phyloP scores from a whole-genome alignment of 2,888 invertebrate genomes.

The Amblyjoppa proteus region DNA sequence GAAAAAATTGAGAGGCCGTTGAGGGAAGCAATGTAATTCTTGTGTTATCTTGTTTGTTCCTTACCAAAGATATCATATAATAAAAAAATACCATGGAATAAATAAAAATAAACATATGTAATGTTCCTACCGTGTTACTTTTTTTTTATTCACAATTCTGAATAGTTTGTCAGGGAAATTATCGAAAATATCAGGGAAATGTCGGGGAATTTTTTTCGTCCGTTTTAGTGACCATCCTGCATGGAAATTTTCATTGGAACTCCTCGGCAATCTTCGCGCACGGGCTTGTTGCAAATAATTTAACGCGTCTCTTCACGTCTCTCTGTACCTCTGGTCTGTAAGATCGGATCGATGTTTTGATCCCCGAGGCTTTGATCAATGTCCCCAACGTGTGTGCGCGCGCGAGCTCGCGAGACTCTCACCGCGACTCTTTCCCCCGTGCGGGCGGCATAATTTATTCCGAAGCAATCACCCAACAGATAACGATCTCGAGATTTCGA shows the following conservation, averaged over 20 bases:
- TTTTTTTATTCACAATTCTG: too few species aligned
- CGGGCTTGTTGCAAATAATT: not conserved
- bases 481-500: constrained; percentile 43
- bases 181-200: too few species aligned
- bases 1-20: too few species aligned
- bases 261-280: not conserved
- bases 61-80: too few species aligned
- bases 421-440: constrained; percentile 12
- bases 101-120: too few species aligned
- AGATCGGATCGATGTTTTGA: constrained; percentile 3
- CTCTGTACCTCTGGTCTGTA: not conserved
- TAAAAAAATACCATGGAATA: too few species aligned
- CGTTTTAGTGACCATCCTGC: too few species aligned
- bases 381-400: not conserved
- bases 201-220: too few species aligned
- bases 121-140: too few species aligned
- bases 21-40: too few species aligned
- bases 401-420: not conserved
- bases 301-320: not conserved
- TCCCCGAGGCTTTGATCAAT: constrained; percentile 7
- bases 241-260: constrained; percentile 16
- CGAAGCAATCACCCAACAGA: constrained; percentile 23
- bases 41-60: too few species aligned
- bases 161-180: too few species aligned
- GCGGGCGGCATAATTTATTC: constrained; percentile 43